Base-by-base conservation (phyloP, 2,888 invertebrate genomes). In the Drosophila seclusa region DNA sequence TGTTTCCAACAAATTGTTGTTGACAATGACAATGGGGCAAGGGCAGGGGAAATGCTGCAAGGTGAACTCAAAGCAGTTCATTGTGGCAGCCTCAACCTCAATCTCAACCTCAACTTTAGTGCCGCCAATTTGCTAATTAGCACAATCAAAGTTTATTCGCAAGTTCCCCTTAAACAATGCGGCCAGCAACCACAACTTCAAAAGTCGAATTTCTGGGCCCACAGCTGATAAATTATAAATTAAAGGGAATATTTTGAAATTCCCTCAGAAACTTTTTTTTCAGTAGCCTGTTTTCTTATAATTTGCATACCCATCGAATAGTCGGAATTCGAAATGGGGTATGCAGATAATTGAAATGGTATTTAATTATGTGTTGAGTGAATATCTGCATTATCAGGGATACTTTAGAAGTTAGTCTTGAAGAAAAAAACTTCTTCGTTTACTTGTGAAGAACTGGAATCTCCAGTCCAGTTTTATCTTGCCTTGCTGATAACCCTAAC, bases 221-320 rank as follows among this genome's bases (percentile, higher is more conserved):
- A 36, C 31, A 36, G 53, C 74, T 80, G 69, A 84, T 87, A 77
- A 89, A 87, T 87, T 78, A 90, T 90, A 87, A 82, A 89, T 87
- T 78, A 87, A 90, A 87, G 85, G 80, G 89, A 87, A 90, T 87
- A 76, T 77, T 72, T 24, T 76, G 32, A 76, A 78, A 75, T 49
- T 66, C 31, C 32, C 50, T 53, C 16, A 45, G 27, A 71, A 58
- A 58, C 52, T 63, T 58, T 49, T 60, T 24, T 16, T 4, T 16
- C 24, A 24, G 52, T 21, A 32, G 42, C 34, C 18, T 24, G 31
- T 27, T 57, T 66, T 63, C 49, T 36, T 69, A n/a, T n/a, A 40
- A 16, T 70, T 36, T 48, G 16, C 42, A 57, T 80, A 60, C 59
- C 69, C 76, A 5, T 45, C 24, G 16, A 16, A 8, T 24, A 45